These are phyloP conservation scores for Crematogaster levior DNA, from an alignment of 2,888 invertebrate genomes.

Conservation along the genomic window DNA sequence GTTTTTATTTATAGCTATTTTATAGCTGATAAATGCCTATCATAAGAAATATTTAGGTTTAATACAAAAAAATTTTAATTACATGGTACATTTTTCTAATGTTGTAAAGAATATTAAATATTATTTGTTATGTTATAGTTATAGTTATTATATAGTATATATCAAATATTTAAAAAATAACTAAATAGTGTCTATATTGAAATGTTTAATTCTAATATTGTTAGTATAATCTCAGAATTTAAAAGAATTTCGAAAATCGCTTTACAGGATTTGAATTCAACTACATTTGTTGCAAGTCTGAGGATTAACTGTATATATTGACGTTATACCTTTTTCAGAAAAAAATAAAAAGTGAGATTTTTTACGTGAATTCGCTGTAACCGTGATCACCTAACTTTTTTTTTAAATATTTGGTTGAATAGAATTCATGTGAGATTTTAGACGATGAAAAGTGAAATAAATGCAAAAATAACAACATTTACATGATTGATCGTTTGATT, in stretches of 20 bases:
- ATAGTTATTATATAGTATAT: too few species aligned
- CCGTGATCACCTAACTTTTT: slow-evolving; percentile 16
- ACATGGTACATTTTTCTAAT: neutral
- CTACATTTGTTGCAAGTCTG: neutral
- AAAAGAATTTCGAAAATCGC: slow-evolving; percentile 3
- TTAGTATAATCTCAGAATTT: neutral
- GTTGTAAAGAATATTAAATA: neutral
- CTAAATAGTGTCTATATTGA: neutral
- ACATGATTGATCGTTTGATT: slow-evolving; percentile 3
- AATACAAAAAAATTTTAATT: slow-evolving; percentile 2
- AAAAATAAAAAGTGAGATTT: slow-evolving; percentile 22
- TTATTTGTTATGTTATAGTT: too few species aligned
- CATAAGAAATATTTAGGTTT: neutral
- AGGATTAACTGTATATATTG: neutral
- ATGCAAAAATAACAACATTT: slow-evolving; percentile 23
- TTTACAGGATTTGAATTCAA: neutral
- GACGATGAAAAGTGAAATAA: slow-evolving; percentile 1
- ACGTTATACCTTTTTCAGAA: neutral
- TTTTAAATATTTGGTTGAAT: slow-evolving; percentile 4
- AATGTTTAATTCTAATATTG: neutral
- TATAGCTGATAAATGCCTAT: neutral
- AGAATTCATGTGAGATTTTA: slow-evolving; percentile 1
- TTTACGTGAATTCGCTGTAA: slow-evolving; percentile 15
- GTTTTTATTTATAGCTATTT: neutral
- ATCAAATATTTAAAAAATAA: neutral